Conservation (phyloP, 2,113 vertebrate genomes). For the Blennius ocellaris region DNA sequence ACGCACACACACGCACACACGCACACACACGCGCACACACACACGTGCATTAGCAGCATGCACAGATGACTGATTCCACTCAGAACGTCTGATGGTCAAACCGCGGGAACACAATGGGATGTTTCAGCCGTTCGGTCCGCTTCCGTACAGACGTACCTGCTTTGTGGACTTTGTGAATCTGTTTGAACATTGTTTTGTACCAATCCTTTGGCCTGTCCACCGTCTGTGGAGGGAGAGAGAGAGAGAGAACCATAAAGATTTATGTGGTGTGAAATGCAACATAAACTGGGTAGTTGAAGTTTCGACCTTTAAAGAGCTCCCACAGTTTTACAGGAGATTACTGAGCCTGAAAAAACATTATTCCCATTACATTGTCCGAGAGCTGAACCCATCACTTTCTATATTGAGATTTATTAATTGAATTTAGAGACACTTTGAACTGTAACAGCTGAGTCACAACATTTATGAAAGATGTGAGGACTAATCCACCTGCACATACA, state of each 20-base stretch:
- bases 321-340: slow-evolving; percentile 9
- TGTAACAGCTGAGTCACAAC: not conserved
- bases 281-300: slow-evolving; percentile 4
- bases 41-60: slow-evolving; percentile 8
- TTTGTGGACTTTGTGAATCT: slow-evolving; percentile 99
- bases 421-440: not conserved
- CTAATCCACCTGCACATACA: not conserved
- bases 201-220: slow-evolving; percentile 98
- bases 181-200: slow-evolving; percentile 99
- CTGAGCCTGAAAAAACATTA: slow-evolving; percentile 9
- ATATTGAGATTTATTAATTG: not conserved
- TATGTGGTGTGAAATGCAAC: slow-evolving; percentile 35
- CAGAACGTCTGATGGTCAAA: slow-evolving; percentile 8
- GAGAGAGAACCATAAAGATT: slow-evolving; percentile 35
- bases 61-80: slow-evolving; percentile 18
- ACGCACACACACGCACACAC: slow-evolving; percentile 26
- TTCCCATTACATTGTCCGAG: slow-evolving; percentile 16
- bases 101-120: not conserved
- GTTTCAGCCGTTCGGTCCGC: slow-evolving; percentile 2
- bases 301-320: not conserved
- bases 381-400: slow-evolving; percentile 7
- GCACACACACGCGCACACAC: slow-evolving; percentile 28
- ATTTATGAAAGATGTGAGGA: not conserved
- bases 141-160: slow-evolving; percentile 81
- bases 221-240: slow-evolving; percentile 81